These are phyloP conservation scores for Bufotes viridis DNA, from an alignment of 2,797 vertebrate genomes.

Conservation along the genomic window DNA sequence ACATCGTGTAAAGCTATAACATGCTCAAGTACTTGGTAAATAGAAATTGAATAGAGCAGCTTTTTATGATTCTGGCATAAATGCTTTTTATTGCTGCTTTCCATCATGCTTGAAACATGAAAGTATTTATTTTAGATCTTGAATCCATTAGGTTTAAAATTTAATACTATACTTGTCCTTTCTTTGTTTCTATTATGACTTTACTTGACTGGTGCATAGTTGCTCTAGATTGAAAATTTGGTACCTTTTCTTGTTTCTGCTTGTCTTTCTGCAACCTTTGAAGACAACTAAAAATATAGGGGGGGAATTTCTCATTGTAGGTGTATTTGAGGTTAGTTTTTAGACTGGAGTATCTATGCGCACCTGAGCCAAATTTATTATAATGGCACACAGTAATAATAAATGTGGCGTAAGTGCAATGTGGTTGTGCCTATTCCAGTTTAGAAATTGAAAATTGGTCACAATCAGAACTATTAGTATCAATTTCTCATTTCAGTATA, in stretches of 20 bases:
- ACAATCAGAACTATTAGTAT: neutral
- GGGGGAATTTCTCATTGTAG: too few species aligned
- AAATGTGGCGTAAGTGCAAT: too few species aligned
- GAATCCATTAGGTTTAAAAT: slow-evolving; percentile 27
- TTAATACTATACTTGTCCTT: slow-evolving; percentile 1
- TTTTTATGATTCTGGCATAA: slow-evolving; percentile 14
- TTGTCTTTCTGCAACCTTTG: neutral
- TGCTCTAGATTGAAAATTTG: neutral
- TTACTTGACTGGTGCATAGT: neutral
- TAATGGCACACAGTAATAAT: too few species aligned
- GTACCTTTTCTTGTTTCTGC: neutral
- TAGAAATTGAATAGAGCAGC: slow-evolving; percentile 4
- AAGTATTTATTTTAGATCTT: slow-evolving; percentile 53
- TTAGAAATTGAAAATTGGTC: neutral
- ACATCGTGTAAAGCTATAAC: slow-evolving; percentile 18
- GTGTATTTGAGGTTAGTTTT: too few species aligned
- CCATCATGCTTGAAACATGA: slow-evolving; percentile 11
- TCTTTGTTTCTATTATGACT: neutral
- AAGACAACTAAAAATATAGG: neutral
- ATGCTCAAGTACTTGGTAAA: slow-evolving; percentile 35
- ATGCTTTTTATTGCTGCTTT: slow-evolving; percentile 22
- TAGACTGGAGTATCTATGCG: too few species aligned
- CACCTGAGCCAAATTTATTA: too few species aligned
- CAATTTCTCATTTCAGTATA: neutral
- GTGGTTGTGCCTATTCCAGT: too few species aligned